Evolutionary conservation across 2,888 invertebrate genomes (phyloP).

Genomic region (Escarpia spicata): DNA sequence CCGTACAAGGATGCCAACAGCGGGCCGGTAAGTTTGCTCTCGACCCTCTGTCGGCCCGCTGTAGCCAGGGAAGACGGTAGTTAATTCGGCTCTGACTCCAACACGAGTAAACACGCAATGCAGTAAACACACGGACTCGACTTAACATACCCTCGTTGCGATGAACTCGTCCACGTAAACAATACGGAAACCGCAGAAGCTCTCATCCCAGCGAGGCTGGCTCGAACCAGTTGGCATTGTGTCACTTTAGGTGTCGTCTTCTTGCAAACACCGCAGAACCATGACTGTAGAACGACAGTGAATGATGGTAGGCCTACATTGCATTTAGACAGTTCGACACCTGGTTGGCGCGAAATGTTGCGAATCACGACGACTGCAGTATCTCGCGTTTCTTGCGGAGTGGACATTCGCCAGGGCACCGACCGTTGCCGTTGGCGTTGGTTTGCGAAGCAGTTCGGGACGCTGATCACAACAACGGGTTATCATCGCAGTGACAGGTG

Average conservation of each 20-base stretch:
- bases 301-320: too few relatives aligned
- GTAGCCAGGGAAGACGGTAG: too few relatives aligned
- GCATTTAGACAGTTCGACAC: not conserved
- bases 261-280: not conserved
- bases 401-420: not conserved
- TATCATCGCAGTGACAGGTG: not conserved
- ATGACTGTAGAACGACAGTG: too few relatives aligned
- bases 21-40: too few relatives aligned
- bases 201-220: not conserved
- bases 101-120: too few relatives aligned
- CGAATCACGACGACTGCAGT: not conserved
- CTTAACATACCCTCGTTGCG: not conserved
- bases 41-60: too few relatives aligned
- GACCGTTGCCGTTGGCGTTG: not conserved
- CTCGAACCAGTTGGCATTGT: not conserved
- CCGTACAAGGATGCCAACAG: too few relatives aligned
- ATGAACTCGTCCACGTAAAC: not conserved
- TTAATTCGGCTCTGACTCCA: too few relatives aligned
- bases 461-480: not conserved
- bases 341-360: not conserved
- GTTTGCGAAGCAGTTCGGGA: not conserved
- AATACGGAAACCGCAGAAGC: not conserved
- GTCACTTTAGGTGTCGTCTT: not conserved
- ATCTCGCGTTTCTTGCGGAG: not conserved
- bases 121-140: too few relatives aligned